These are phyloP conservation scores for Dasysyrphus tricinctus DNA, from an alignment of 2,888 invertebrate species.

Conservation along the genomic window DNA sequence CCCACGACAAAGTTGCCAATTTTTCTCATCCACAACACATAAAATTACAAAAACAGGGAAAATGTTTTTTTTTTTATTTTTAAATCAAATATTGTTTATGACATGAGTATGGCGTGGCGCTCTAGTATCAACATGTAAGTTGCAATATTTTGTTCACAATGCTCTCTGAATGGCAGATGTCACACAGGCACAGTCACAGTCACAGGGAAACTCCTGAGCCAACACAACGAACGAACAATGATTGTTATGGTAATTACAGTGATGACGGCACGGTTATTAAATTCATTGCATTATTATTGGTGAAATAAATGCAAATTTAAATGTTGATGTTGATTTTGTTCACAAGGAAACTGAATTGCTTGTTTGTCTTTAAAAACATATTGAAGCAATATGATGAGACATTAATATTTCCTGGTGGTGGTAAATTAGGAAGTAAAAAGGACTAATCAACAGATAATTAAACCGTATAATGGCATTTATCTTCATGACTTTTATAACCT, in stretches of 20 bases:
- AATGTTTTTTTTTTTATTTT: background rate
- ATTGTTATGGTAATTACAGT: constrained; percentile 23
- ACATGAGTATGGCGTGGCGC: background rate
- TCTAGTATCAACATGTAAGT: background rate
- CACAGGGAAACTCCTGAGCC: constrained; percentile 15
- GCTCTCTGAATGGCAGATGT: constrained; percentile 19
- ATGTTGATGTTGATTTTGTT: background rate
- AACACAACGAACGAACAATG: constrained; percentile 11
- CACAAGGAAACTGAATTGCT: constrained; percentile 23
- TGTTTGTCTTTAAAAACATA: constrained; percentile 17
- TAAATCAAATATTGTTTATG: constrained; percentile 16
- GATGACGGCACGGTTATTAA: constrained; percentile 18
- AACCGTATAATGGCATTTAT: background rate
- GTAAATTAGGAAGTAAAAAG: background rate
- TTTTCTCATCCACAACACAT: constrained; percentile 4
- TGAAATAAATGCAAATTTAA: constrained; percentile 2
- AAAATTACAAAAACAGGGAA: background rate
- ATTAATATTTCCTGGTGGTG: constrained; percentile 9
- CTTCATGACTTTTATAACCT: background rate
- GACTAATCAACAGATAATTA: background rate
- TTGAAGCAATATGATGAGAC: constrained; percentile 9
- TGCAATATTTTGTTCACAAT: constrained; percentile 14
- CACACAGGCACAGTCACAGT: background rate
- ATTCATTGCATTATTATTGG: constrained; percentile 19
- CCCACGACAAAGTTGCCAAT: constrained; percentile 17